Evolutionary conservation across 1,140 invertebrate genomes (phyloP).

Genomic region (Macrocentrus cingulum): DNA sequence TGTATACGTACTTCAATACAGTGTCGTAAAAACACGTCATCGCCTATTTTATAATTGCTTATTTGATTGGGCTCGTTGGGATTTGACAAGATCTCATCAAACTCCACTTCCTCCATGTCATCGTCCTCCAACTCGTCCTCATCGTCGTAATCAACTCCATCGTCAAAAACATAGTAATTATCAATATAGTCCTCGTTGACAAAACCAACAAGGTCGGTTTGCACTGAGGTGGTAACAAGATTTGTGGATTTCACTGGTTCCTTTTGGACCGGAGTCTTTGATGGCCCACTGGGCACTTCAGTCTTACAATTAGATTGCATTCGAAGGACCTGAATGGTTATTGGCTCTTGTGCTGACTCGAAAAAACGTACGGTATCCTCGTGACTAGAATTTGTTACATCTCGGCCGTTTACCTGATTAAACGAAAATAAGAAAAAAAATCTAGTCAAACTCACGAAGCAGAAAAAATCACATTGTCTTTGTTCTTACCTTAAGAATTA

Average conservation of each 20-base stretch:
- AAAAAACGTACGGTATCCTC: slow-evolving; percentile 74
- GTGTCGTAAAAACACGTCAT: too few relatives aligned
- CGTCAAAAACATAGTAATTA: slow-evolving; percentile 54
- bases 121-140: slow-evolving; percentile 17
- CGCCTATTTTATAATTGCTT: slow-evolving; percentile 9
- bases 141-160: slow-evolving; percentile 63
- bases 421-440: slow-evolving; percentile 31
- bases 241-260: slow-evolving; percentile 3
- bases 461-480: background rate
- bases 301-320: slow-evolving; percentile 48
- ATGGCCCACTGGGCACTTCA: slow-evolving; percentile 33
- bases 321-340: slow-evolving; percentile 71
- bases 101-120: slow-evolving; percentile 15
- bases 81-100: slow-evolving; percentile 23
- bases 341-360: slow-evolving; percentile 70
- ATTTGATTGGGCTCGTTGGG: slow-evolving; percentile 5
- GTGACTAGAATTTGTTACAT: slow-evolving; percentile 69
- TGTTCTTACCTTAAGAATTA: slow-evolving; percentile 19
- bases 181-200: slow-evolving; percentile 42
- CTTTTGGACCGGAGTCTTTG: slow-evolving; percentile 26
- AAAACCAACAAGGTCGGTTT: slow-evolving; percentile 57
- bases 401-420: slow-evolving; percentile 77
- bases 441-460: background rate
- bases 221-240: slow-evolving; percentile 57
- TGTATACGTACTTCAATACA: slow-evolving; percentile 9